Conservation (phyloP, 2,797 vertebrate genomes). For the Poeciliopsis infans region DNA sequence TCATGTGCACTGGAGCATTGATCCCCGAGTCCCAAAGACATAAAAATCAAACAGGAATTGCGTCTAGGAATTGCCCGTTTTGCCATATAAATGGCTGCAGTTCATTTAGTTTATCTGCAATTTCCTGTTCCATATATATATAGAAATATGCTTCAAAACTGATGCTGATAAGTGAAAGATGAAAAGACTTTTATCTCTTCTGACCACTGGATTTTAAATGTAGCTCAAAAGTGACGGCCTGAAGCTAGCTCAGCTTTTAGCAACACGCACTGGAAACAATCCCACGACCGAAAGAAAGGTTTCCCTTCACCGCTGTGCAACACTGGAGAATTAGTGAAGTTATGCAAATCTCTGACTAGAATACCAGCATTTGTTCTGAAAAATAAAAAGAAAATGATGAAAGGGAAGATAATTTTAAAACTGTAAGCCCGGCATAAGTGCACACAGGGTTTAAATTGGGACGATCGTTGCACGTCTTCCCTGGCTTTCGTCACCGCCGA, state of each 20-base stretch:
- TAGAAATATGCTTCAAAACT: not conserved
- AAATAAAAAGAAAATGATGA: not conserved
- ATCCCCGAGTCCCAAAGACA: not conserved
- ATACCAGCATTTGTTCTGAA: not conserved
- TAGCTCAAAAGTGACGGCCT: not conserved
- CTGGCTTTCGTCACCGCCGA: too few relatives aligned
- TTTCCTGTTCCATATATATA: not conserved
- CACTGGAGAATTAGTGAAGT: not conserved
- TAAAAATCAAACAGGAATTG: conserved; percentile 11
- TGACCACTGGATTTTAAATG: not conserved
- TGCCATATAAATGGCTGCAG: not conserved
- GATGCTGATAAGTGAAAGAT: not conserved
- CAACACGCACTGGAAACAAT: not conserved
- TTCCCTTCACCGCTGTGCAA: not conserved
- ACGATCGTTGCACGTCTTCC: not conserved
- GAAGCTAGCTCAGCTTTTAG: not conserved
- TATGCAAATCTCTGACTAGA: not conserved
- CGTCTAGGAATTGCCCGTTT: not conserved
- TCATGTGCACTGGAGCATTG: not conserved
- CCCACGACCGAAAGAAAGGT: not conserved
- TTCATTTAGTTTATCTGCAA: not conserved
- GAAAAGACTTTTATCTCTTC: not conserved
- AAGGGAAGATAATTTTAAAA: not conserved
- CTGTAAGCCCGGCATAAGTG: too few relatives aligned
- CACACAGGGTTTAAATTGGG: too few relatives aligned